Percentiles rank a stretch among this genome's conserved stretches.
Evolutionary conservation across 1,140 invertebrate species (phyloP).

Genomic region (Luehdorfia chinensis): DNA sequence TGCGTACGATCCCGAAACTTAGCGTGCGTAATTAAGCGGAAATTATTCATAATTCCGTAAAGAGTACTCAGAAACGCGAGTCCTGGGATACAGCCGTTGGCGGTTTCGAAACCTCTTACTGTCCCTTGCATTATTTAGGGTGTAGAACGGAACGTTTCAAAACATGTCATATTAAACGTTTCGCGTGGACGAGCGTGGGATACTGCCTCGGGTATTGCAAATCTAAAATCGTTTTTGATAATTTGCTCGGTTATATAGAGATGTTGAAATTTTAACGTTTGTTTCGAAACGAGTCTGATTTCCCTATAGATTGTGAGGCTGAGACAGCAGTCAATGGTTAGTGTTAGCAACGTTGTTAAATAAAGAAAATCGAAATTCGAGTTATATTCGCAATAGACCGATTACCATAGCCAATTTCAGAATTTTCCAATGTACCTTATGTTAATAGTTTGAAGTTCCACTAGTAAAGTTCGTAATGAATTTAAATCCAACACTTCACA

Average conservation of each 20-base stretch:
- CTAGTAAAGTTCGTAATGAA: too few relatives aligned
- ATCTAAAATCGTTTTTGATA: slow-evolving; percentile 15
- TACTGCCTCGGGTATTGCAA: slow-evolving; percentile 9
- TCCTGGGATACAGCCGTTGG: slow-evolving; percentile 46
- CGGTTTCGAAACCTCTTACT: slow-evolving; percentile 31
- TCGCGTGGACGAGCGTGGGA: slow-evolving; percentile 11
- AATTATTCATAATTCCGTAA: slow-evolving; percentile 22
- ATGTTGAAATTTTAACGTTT: slow-evolving; percentile 4
- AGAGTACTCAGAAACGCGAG: slow-evolving; percentile 9
- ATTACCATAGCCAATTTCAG: too few relatives aligned
- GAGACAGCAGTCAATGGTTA: too few relatives aligned
- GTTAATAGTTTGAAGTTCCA: too few relatives aligned
- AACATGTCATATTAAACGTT: slow-evolving; percentile 18
- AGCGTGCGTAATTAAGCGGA: slow-evolving; percentile 22
- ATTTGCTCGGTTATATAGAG: slow-evolving; percentile 2
- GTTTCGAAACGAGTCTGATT: too few relatives aligned
- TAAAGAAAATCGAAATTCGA: too few relatives aligned
- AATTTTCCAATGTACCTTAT: too few relatives aligned
- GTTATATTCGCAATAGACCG: too few relatives aligned
- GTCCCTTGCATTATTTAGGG: slow-evolving; percentile 27
- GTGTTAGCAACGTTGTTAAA: too few relatives aligned
- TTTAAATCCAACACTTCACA: too few relatives aligned
- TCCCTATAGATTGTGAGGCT: too few relatives aligned
- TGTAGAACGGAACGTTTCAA: slow-evolving; percentile 29
- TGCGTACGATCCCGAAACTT: slow-evolving; percentile 12